These are phyloP conservation scores for Drosophila emarginata DNA, from an alignment of 2,888 invertebrate species.

Conservation along the genomic window DNA sequence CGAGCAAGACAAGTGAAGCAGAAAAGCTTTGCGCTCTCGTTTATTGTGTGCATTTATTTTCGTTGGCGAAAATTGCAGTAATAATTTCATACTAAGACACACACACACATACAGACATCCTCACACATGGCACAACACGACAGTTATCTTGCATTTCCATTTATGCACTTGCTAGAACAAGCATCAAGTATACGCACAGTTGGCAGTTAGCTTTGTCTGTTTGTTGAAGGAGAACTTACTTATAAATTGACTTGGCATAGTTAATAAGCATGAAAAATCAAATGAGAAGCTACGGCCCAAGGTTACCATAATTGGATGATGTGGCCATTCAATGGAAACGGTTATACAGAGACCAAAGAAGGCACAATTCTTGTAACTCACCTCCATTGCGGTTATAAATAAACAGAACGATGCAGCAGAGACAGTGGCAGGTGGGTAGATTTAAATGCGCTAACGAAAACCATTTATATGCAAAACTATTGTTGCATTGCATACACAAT, in stretches of 20 bases:
- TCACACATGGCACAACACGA: conserved; percentile 16
- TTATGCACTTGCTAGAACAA: conserved; percentile 28
- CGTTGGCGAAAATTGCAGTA: conserved; percentile 36
- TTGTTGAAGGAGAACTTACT: conserved; percentile 12
- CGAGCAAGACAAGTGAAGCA: conserved; percentile 26
- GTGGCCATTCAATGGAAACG: neutral
- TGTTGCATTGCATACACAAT: conserved; percentile 78
- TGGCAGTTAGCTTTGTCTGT: conserved; percentile 11
- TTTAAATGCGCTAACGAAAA: conserved; percentile 80
- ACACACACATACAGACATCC: conserved; percentile 10
- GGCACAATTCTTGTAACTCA: conserved; percentile 4
- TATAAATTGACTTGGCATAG: conserved; percentile 49
- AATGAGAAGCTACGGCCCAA: conserved; percentile 36
- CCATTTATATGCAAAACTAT: conserved; percentile 81
- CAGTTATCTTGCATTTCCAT: conserved; percentile 34
- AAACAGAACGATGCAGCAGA: conserved; percentile 61
- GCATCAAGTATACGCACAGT: conserved; percentile 54
- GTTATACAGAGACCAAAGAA: neutral
- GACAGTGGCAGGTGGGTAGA: conserved; percentile 54
- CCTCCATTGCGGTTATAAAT: conserved; percentile 50
- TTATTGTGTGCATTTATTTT: conserved; percentile 41
- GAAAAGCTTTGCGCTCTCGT: conserved; percentile 17
- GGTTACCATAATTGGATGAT: conserved; percentile 61
- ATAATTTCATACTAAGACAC: conserved; percentile 41
- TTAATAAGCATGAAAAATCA: conserved; percentile 58